phyloP scores from a whole-genome alignment of 1,140 invertebrate species.

The Drusus annulatus region DNA sequence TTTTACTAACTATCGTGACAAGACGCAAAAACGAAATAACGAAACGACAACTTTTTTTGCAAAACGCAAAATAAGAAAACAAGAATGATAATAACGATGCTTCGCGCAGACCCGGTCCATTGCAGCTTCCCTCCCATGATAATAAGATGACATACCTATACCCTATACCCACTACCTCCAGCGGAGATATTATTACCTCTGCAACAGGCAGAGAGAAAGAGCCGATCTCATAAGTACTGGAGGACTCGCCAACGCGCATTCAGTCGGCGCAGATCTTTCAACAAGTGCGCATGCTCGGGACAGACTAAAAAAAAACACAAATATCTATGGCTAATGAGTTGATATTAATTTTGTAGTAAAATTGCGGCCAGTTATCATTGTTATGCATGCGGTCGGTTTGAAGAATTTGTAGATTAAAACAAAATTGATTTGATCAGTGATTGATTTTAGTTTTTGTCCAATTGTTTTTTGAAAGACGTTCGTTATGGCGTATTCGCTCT shows the following conservation, averaged over 20 bases:
- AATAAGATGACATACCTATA: no score
- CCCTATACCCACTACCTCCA: neutral
- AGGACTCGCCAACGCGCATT: neutral
- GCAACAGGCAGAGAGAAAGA: slow-evolving; percentile 9
- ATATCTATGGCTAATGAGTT: no score
- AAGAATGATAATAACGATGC: no score
- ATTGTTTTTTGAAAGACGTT: neutral
- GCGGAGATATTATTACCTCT: no score
- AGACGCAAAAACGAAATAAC: no score
- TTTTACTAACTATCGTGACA: no score
- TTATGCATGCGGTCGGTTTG: neutral
- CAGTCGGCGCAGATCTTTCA: slow-evolving; percentile 12
- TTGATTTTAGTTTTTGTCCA: neutral
- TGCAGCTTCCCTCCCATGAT: neutral
- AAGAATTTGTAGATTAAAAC: no score
- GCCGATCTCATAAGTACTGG: slow-evolving; percentile 15
- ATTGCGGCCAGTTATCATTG: neutral
- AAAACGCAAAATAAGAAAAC: no score
- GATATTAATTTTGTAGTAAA: neutral
- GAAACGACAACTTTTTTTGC: no score
- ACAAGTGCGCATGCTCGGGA: slow-evolving; percentile 1
- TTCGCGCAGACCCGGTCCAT: neutral
- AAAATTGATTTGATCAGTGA: neutral
- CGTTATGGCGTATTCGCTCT: neutral
- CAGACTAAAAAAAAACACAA: neutral